Conservation (phyloP, 2,113 vertebrate genomes). For the Malurus alboscapulatus region DNA sequence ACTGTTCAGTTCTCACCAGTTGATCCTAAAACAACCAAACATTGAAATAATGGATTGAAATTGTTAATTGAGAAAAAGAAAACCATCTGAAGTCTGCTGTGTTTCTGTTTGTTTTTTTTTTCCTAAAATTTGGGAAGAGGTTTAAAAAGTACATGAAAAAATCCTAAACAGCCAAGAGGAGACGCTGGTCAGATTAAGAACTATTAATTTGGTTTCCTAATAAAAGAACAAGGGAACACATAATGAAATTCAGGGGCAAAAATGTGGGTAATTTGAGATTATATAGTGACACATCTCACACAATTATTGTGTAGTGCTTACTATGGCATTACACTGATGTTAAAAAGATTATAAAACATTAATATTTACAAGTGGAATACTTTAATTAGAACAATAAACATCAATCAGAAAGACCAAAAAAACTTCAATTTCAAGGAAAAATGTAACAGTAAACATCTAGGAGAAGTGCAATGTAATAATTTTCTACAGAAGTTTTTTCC, state of each 20-base stretch:
- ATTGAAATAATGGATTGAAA: neutral
- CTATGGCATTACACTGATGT: neutral
- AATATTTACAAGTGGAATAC: neutral
- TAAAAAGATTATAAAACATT: neutral
- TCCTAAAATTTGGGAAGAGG: neutral
- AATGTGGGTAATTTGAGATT: neutral
- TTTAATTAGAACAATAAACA: neutral
- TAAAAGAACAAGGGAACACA: neutral
- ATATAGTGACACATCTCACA: neutral
- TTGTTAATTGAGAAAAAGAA: neutral
- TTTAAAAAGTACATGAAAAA: neutral
- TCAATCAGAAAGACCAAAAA: neutral
- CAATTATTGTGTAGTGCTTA: neutral
- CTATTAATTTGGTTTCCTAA: neutral
- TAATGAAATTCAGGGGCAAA: neutral
- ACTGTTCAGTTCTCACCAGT: neutral
- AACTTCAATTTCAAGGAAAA: neutral
- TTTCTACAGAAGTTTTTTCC: neutral
- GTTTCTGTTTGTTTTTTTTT: neutral
- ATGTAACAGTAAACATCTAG: neutral
- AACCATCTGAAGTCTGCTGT: neutral
- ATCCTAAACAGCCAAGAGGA: neutral
- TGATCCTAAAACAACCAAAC: neutral
- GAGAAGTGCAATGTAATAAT: neutral
- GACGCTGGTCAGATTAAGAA: neutral